Base-by-base conservation (phyloP, 1,140 invertebrate species). In the Belonocnema kinseyi region DNA sequence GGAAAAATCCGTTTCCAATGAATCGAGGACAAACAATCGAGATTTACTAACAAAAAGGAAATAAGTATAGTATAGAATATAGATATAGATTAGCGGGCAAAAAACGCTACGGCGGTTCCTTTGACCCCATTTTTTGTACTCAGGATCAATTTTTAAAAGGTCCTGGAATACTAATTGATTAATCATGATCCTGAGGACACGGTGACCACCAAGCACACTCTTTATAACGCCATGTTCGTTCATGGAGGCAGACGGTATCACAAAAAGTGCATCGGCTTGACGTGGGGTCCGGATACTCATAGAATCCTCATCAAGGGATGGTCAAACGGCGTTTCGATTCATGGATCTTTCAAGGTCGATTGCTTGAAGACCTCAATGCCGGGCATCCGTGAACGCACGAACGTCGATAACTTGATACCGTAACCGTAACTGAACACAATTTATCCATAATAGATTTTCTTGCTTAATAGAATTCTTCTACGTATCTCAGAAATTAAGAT, bases 101-200 rank as follows among this genome's bases (percentile, higher is more conserved):
- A 33, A 8, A 33, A 46, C 26, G 74, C 52, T 26, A 50, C 76
- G 84, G 77, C 85, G 85, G 83, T 75, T 78, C 82, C 83, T 86
- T 85, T 87, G 81, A 50, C 50, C 53, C 52, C 52, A 72, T 77
- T 85, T 86, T 82, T 85, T 85, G 70, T 52, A 10, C 7, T n/a
- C 13, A 12, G 33, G 53, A 40, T 82, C 79, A 75, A 83, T 75
- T 83, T 87, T 85, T 78, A 79, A 81, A 71, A 53, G 74, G 79
- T 77, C 73, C 14, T 73, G 73, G 79, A 85, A 85, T 77, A 82
- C 77, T 87, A 87, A 87, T 87, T 85, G 85, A 87, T 86, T 85
- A 87, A 86, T 86, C 82, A 82, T 80, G 84, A 85, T 80, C 78
- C 66, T 75, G 66, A 71, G 78, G 72, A 54, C 75, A 70, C 50